A percentile compares a stretch with the other conserved stretches of the same genome.
phyloP scores from a whole-genome alignment of 53 echinoderm and acorn worm genomes.

The Paracentrotus lividus region DNA sequence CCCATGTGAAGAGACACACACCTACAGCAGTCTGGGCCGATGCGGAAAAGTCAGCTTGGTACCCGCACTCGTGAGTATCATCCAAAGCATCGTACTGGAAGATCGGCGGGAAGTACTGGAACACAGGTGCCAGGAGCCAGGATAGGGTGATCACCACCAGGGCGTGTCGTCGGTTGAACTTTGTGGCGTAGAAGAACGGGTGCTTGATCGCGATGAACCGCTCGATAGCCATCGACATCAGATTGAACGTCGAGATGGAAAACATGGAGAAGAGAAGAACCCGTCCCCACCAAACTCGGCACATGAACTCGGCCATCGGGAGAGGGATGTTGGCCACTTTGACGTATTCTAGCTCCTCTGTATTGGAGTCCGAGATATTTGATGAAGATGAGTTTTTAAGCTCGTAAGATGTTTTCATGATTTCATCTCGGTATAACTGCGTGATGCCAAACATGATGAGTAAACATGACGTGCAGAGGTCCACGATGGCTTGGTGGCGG shows the following conservation, averaged over 20 bases:
- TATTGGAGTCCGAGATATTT: background rate
- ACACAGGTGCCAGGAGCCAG: slow-evolving; percentile 83
- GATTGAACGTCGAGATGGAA: slow-evolving; percentile 91
- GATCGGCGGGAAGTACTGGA: slow-evolving; percentile 85
- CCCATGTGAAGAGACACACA: slow-evolving; percentile 75
- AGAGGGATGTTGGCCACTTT: slow-evolving; percentile 42
- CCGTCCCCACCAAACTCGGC: slow-evolving; percentile 89
- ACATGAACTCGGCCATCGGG: slow-evolving; percentile 79
- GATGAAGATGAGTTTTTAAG: background rate
- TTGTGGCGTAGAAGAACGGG: slow-evolving; percentile 77
- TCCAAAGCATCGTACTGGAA: slow-evolving; percentile 77
- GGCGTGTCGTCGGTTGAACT: slow-evolving; percentile 75
- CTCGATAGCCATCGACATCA: slow-evolving; percentile 86
- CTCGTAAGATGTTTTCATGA: slow-evolving; percentile 32
- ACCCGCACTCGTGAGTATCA: slow-evolving; percentile 60
- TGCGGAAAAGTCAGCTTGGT: slow-evolving; percentile 67
- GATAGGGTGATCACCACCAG: slow-evolving; percentile 64
- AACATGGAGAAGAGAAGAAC: slow-evolving; percentile 89
- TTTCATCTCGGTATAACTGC: slow-evolving; percentile 27
- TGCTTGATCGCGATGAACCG: slow-evolving; percentile 85
- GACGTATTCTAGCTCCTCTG: background rate
- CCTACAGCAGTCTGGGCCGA: slow-evolving; percentile 77
- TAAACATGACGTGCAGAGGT: slow-evolving; percentile 80
- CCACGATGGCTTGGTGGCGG: slow-evolving; percentile 87
- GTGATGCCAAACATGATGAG: slow-evolving; percentile 81